Evolutionary conservation across 2,888 invertebrate genomes (phyloP).

Genomic region (Phlogophora meticulosa): DNA sequence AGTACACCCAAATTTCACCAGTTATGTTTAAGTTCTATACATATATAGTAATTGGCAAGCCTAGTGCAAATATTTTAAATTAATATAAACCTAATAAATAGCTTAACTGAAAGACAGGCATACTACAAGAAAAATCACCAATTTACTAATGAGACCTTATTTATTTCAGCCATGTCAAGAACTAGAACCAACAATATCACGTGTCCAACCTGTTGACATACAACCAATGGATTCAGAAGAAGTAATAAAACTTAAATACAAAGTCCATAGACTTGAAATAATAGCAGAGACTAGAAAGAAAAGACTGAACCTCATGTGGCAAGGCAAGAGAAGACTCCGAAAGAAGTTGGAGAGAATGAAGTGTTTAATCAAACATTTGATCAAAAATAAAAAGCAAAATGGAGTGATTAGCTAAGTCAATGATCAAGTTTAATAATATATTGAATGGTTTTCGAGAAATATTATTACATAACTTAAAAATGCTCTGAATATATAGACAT

Average conservation of each 20-base stretch:
- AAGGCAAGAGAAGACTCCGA: slow-evolving; percentile 73
- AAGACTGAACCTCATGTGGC: slow-evolving; percentile 79
- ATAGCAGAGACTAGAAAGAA: slow-evolving; percentile 79
- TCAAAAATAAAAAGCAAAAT: slow-evolving; percentile 70
- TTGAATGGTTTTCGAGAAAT: neutral
- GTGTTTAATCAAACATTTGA: slow-evolving; percentile 78
- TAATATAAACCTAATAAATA: too few species aligned
- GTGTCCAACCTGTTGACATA: slow-evolving; percentile 71
- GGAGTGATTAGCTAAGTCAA: slow-evolving; percentile 21
- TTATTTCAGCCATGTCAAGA: slow-evolving; percentile 79
- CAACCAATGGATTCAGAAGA: slow-evolving; percentile 77
- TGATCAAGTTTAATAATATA: neutral
- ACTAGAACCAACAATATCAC: slow-evolving; percentile 76
- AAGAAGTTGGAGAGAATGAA: slow-evolving; percentile 79
- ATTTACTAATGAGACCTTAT: neutral
- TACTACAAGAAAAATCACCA: too few species aligned
- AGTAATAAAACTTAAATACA: slow-evolving; percentile 79
- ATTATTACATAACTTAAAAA: neutral
- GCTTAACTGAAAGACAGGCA: too few species aligned
- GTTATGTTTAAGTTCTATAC: too few species aligned
- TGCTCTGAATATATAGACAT: too few species aligned
- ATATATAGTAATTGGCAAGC: too few species aligned
- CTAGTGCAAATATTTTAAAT: too few species aligned
- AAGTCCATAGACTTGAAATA: slow-evolving; percentile 78
- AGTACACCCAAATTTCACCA: too few species aligned